A percentile compares a stretch with the other conserved stretches of the same genome.
Evolutionary conservation across 64 coral and sea anemone genomes (phyloP).

Genomic region (Porites lutea): DNA sequence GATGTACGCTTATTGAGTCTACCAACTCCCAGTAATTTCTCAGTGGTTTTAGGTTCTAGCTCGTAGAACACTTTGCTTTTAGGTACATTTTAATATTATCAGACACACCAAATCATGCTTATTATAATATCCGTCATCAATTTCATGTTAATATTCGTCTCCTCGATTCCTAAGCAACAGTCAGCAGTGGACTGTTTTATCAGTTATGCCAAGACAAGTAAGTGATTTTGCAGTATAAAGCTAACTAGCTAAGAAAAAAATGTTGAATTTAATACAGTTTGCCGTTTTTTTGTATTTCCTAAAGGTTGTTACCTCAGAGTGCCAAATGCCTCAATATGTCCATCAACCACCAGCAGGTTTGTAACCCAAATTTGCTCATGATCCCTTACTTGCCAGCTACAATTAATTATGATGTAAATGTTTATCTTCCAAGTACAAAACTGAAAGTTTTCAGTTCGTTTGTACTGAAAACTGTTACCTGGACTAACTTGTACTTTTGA

Average conservation of each 20-base stretch:
- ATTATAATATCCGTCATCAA: neutral
- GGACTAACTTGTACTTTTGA: no score
- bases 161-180: neutral
- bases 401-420: neutral
- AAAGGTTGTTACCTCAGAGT: neutral
- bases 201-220: neutral
- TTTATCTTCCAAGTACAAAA: no score
- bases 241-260: no score
- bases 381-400: neutral
- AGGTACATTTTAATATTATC: no score
- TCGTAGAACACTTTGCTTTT: no score
- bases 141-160: neutral
- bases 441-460: no score
- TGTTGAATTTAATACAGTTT: neutral
- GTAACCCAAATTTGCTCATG: neutral
- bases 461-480: no score
- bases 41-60: no score
- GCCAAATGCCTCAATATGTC: conserved; percentile 39
- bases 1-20: neutral
- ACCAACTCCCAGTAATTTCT: no score
- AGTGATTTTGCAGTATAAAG: neutral
- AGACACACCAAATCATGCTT: neutral
- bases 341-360: conserved; percentile 6
- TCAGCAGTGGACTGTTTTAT: no score
- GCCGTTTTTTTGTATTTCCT: neutral